Evolutionary conservation across 35 echinoderm and acorn worm species (phyloP), one percentile per base, ranked within the genome.

Genomic region (Patiria miniata): DNA sequence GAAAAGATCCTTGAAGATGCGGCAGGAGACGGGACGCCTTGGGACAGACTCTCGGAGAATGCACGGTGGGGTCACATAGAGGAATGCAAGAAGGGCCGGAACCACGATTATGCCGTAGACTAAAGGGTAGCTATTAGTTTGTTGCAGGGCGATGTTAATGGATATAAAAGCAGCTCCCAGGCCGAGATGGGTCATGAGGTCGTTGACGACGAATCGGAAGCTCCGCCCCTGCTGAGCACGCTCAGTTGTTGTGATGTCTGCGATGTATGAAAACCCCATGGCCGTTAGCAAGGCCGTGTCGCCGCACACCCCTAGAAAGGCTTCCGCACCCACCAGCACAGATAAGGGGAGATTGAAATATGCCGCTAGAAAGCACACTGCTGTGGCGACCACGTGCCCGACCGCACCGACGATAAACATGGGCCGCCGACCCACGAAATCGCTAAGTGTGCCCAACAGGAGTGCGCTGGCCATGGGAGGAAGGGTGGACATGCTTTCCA

Each of bases 101-200:
- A 73, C 34, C 19, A 26, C 14, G 26, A 73, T 1, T 0, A 73
- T 8, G 65, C 14, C 26, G 65, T 32, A 73, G 34, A 34, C 65
- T 30, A 73, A 30, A 10, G 3, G 2, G 29, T 73, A 73, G 34
- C 29, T 34, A 14, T 73, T 14, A 10, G 65, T 73, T 30, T 73
- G 2, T 23, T 73, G 22, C 26, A 73, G 65, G 65, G 34, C 26
- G 21, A 73, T 23, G 34, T 73, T 34, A 30, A 73, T 36, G 23
- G 65, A 73, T 2, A 73, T 22, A 23, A 36, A 73, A 7, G 65
- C 2, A 30, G 29, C 15, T 9, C 65, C 65, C 7, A 73, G 26
- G 14, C 65, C 65, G 34, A 73, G 65, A 73, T 73, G 34, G 8
- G 26, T 73, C 65, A 73, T 73, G 12, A 73, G 65, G 34, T 73